A percentile compares a stretch with the other conserved stretches of the same genome.
These are phyloP conservation scores for Gisinianus flammeolus DNA, from an alignment of 2,888 invertebrate genomes.

Conservation along the genomic window DNA sequence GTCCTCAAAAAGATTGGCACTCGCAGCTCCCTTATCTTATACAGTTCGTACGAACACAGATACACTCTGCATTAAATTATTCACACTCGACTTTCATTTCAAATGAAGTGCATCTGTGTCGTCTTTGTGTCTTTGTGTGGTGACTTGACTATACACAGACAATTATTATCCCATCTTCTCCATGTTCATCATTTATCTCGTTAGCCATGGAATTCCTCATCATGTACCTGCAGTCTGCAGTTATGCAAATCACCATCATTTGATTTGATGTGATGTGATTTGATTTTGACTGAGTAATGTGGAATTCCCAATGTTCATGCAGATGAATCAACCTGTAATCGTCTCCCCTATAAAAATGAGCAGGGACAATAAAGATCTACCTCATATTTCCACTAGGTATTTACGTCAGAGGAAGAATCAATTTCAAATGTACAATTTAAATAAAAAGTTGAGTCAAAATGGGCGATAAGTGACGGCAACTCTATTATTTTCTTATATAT, in stretches of 20 bases:
- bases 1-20: constrained; percentile 21
- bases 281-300: background rate
- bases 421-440: no score
- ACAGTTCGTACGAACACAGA: background rate
- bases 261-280: no score
- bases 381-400: no score
- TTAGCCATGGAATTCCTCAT: background rate
- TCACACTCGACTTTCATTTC: constrained; percentile 19
- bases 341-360: no score
- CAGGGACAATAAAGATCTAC: no score
- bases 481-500: no score
- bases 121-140: background rate
- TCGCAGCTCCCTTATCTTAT: background rate
- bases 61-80: constrained; percentile 29
- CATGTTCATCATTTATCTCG: background rate
- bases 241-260: background rate
- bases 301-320: no score
- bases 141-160: background rate
- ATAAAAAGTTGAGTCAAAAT: no score
- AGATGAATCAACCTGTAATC: no score
- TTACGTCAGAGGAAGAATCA: no score
- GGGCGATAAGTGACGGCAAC: no score
- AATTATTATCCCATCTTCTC: background rate
- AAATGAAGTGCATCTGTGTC: constrained; percentile 18
- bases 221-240: background rate